These are phyloP conservation scores for Cynopterus sphinx DNA, from an alignment of 2,797 vertebrate species.

Conservation along the genomic window DNA sequence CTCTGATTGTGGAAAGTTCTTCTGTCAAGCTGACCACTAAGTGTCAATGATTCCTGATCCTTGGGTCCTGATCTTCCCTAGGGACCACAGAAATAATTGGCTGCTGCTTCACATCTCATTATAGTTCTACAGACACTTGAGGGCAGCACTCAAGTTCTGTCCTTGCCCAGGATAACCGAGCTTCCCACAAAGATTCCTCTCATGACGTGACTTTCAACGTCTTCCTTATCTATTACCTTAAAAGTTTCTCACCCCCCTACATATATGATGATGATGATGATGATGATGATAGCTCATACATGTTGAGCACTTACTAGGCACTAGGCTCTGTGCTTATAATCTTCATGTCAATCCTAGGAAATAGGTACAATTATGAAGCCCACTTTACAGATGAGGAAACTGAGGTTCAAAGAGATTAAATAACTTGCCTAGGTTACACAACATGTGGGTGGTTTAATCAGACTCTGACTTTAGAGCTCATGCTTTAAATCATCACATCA, in stretches of 20 bases:
- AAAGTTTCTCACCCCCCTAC: not conserved
- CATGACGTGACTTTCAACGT: not conserved
- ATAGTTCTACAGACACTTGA: not conserved
- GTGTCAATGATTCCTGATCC: not conserved
- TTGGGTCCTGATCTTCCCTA: not conserved
- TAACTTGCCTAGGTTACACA: not conserved
- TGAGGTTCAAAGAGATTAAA: not conserved
- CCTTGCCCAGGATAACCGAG: not conserved
- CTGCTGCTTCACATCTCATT: not conserved
- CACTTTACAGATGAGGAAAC: not conserved
- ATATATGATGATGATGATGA: not conserved
- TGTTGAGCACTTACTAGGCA: not conserved
- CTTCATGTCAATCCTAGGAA: not conserved
- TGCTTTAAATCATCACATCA: not conserved
- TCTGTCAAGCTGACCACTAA: not conserved
- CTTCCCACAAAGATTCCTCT: not conserved
- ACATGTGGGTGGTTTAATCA: fast-evolving
- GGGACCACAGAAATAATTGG: not conserved
- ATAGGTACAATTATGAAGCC: not conserved
- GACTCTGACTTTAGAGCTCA: not conserved
- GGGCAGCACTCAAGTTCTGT: not conserved
- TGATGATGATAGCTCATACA: not conserved
- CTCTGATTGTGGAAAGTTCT: not conserved
- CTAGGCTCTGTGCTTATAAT: not conserved
- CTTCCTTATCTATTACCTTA: not conserved